Evolutionary conservation across 2,888 invertebrate genomes (phyloP).

Genomic region (Epinotia nisella): DNA sequence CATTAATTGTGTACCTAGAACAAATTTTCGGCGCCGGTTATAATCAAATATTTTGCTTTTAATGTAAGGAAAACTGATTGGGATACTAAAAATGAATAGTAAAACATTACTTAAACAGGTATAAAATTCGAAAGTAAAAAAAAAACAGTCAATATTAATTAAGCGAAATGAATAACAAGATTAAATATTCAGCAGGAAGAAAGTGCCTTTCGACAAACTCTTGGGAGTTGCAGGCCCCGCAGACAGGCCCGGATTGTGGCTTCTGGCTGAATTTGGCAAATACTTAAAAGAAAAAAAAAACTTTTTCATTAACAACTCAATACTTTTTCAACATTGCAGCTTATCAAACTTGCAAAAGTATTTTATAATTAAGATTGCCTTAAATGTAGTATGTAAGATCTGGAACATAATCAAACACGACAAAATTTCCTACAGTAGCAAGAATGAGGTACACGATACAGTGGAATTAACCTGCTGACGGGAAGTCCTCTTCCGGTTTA

Average conservation of each 20-base stretch:
- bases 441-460: not conserved
- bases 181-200: slow-evolving; percentile 38
- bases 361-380: not conserved
- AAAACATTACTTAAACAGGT: not conserved
- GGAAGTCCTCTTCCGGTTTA: slow-evolving; percentile 38
- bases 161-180: slow-evolving; percentile 36
- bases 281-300: not conserved
- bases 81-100: not conserved
- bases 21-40: not conserved
- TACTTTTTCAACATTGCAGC: not conserved
- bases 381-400: not conserved
- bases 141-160: slow-evolving; percentile 33
- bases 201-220: slow-evolving; percentile 40
- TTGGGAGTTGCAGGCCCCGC: slow-evolving; percentile 25
- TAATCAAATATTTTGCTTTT: not conserved
- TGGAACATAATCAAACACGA: slow-evolving; percentile 1
- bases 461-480: not conserved
- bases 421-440: not conserved
- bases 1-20: no score
- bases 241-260: slow-evolving; percentile 21
- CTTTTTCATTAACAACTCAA: not conserved
- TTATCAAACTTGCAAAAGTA: not conserved
- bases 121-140: not conserved
- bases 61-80: not conserved
- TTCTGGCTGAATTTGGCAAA: not conserved